Evolutionary conservation across 1,140 invertebrate species (phyloP), one percentile per base, ranked within the genome.

Genomic region (Drosophila setifemur): DNA sequence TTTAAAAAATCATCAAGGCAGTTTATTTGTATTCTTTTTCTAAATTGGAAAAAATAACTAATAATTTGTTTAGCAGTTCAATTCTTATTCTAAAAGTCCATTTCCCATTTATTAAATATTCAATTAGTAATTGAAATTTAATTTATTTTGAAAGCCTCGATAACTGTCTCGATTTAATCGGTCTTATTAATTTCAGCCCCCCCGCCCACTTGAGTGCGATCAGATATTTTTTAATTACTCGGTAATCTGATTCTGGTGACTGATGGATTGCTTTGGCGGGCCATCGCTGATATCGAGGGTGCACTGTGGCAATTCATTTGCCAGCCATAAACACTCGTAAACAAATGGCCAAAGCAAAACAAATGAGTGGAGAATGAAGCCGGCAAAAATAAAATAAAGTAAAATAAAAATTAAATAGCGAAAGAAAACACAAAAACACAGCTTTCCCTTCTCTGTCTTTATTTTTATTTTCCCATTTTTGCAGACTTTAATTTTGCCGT

Each of bases 391-490:
- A 40, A 2, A 1, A 3, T 11, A 23, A 29, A 45, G 4, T 3
- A 19, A 4, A 45, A 21, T 21, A 9, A 14, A 29, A 31, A 12
- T 29, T 23, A 45, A 33, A 45, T 16, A 26, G 4, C 42, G 16
- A 50, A 14, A 12, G 33, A 60, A 29, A 60, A 61, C 40, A 43
- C 26, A 35, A 26, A 66, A 66, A 43, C 60, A 44, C 40, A 37
- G 37, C 37, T 42, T 67, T 66, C 45, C 12, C 42, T 14, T 35
- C 43, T 14, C 42, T 52, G 42, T 49, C 37, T 43, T 19, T 58
- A 57, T 37, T 52, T 72, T 75, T 58, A 58, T 73, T 58, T 58
- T 44, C 49, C 54, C 29, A 66, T 47, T 47, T 54, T 66, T 9
- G 44, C 31, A 25, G 26, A 14, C 33, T 55, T 31, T 43, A 42